phyloP scores from a whole-genome alignment of 2,797 vertebrate genomes.

The Urophycis tenuis region DNA sequence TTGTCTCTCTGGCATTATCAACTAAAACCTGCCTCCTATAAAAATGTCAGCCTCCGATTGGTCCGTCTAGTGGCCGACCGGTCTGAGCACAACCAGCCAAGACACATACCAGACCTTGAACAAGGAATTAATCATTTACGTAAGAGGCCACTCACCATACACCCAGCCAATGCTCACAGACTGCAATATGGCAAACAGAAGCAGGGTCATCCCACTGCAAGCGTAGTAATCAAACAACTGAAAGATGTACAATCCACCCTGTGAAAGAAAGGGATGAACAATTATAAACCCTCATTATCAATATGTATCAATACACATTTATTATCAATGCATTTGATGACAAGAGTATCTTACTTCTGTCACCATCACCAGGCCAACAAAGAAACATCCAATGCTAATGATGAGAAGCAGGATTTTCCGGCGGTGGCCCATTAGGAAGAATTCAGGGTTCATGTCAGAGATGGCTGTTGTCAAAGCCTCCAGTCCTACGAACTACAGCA shows the following conservation, averaged over 20 bases:
- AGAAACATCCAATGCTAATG: conserved; percentile 59
- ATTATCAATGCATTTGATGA: background rate
- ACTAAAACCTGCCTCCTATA: background rate
- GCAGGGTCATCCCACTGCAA: conserved; percentile 76
- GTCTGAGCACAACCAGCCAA: background rate
- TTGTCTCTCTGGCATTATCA: background rate
- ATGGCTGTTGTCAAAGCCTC: conserved; percentile 68
- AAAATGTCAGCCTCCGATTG: background rate
- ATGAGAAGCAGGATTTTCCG: conserved; percentile 72
- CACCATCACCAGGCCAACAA: conserved; percentile 72
- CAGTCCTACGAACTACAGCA: conserved; percentile 71
- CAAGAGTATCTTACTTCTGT: conserved; percentile 63
- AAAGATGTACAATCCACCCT: conserved; percentile 77
- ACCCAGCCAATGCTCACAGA: conserved; percentile 69
- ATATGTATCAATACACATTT: background rate
- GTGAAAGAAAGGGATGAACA: conserved; percentile 7
- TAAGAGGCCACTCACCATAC: conserved; percentile 62
- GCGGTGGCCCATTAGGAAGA: conserved; percentile 68
- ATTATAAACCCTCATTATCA: background rate
- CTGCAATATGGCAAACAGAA: conserved; percentile 69
- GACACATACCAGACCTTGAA: too few species aligned
- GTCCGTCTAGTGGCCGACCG: background rate
- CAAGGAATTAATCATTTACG: too few species aligned
- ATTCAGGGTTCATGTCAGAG: conserved; percentile 65
- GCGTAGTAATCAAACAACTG: conserved; percentile 77